These are phyloP conservation scores for Ceratina calcarata DNA, from an alignment of 1,140 invertebrate species.

Conservation along the genomic window DNA sequence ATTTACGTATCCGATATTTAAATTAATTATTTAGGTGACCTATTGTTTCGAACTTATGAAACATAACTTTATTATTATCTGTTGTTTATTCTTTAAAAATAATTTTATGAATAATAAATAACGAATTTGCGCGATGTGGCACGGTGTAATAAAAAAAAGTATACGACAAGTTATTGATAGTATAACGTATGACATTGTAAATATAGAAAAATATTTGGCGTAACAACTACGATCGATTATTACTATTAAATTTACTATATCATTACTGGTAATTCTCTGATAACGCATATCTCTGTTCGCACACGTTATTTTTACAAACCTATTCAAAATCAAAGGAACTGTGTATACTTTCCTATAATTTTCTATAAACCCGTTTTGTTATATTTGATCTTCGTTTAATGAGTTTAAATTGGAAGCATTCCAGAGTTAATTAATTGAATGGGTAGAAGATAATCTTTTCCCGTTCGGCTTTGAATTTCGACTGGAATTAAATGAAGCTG, in stretches of 20 bases:
- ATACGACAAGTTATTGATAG: constrained; percentile 77
- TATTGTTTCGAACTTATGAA: not conserved
- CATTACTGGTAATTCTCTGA: constrained; percentile 27
- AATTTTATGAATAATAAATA: constrained; percentile 26
- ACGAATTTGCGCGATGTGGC: constrained; percentile 37
- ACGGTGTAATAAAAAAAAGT: constrained; percentile 70
- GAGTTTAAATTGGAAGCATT: constrained; percentile 12
- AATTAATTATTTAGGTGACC: not conserved
- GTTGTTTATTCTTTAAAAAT: not conserved
- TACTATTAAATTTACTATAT: constrained; percentile 31
- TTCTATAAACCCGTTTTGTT: not conserved
- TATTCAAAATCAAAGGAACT: not conserved
- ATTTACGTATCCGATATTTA: not conserved
- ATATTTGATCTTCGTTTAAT: not conserved
- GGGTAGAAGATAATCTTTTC: constrained; percentile 45
- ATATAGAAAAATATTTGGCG: constrained; percentile 72
- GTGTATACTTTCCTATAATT: not conserved
- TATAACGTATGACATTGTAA: constrained; percentile 73
- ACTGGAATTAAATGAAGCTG: constrained; percentile 16
- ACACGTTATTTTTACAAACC: not conserved
- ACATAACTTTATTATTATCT: not conserved
- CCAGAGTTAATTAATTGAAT: constrained; percentile 5
- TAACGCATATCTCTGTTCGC: constrained; percentile 2
- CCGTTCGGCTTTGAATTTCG: constrained; percentile 9
- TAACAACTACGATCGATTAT: constrained; percentile 60